Base-by-base conservation (phyloP, 2,888 invertebrate species). In the Nebria salina region DNA sequence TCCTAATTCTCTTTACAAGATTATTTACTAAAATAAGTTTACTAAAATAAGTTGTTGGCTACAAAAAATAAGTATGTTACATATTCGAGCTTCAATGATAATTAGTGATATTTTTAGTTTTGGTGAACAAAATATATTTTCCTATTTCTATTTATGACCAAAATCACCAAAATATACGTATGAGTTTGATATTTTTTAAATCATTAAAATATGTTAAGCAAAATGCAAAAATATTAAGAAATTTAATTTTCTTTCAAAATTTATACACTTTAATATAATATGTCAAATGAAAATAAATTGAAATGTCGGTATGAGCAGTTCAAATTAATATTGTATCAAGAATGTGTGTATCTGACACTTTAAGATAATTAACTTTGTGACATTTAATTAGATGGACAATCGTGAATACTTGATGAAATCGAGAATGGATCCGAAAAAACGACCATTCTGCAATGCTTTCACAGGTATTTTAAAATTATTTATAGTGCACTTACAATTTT, bases 371-470 rank as follows among this genome's bases (percentile, higher is more conserved):
- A 70, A 70, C 70, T 70, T 54, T 70, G 70, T 15, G 20, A 70
- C 70, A 15, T 70, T 1, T 54, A 54, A 70, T 70, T 68, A 79
- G 79, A 68, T 75, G 65, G 68, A 74, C 34, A 79, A 75, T 54
- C 26, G 66, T 68, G 43, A 80, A 54, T 80, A 65, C 72, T 72
- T 75, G 20, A 70, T 65, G 26, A 75, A 70, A 72, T 68, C 34
- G 6, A 25, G 75, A 54, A 75, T 75, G 70, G 90, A 92, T 82
- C 93, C 92, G 41, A 93, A 93, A 85, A 96, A 96, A 85, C 90
- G 96, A 86, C 96, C 96, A 0, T 96, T 96, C 88, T 96, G 96
- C 89, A 96, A 96, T 86, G 96, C 96, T 0, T 96, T 96, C 85
- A 96, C 96, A 85, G 96, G 96, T 96, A 89, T 87, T 86, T 70